Evolutionary conservation across 2,113 vertebrate species (phyloP).

Genomic region (Hippocampus barbouri): DNA sequence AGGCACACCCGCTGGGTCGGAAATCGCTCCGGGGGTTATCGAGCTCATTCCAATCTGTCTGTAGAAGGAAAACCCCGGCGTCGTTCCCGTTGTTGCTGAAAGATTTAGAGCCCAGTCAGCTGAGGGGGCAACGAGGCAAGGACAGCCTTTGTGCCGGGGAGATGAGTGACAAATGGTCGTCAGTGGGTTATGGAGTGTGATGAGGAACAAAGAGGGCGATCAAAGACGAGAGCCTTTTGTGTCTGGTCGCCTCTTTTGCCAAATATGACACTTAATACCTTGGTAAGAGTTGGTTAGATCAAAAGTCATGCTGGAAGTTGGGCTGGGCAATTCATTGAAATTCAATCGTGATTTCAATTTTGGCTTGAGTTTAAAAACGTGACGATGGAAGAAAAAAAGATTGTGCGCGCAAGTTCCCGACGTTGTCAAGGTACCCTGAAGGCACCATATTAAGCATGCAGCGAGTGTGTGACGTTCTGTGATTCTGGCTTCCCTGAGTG

Average conservation of each 20-base stretch:
- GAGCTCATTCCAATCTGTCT: constrained; percentile 60
- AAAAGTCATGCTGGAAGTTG: no score
- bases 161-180: constrained; percentile 60
- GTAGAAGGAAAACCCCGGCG: constrained; percentile 41
- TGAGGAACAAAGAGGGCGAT: constrained; percentile 55
- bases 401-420: no score
- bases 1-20: constrained; percentile 42
- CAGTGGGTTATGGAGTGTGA: constrained; percentile 59
- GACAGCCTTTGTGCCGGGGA: constrained; percentile 58
- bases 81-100: constrained; percentile 46
- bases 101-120: constrained; percentile 60
- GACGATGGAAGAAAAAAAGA: no score
- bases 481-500: no score
- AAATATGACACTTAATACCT: constrained; percentile 10
- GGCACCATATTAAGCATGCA: no score
- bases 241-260: constrained; percentile 16
- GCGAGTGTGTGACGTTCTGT: no score
- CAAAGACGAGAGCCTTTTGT: constrained; percentile 40
- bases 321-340: no score
- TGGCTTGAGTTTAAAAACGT: no score
- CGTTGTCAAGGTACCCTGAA: no score
- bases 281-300: background rate
- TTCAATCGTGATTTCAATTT: no score
- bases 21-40: constrained; percentile 50
- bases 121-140: constrained; percentile 56